Base-by-base conservation (phyloP, 2,888 invertebrate species). In the Patella ulyssiponensis region DNA sequence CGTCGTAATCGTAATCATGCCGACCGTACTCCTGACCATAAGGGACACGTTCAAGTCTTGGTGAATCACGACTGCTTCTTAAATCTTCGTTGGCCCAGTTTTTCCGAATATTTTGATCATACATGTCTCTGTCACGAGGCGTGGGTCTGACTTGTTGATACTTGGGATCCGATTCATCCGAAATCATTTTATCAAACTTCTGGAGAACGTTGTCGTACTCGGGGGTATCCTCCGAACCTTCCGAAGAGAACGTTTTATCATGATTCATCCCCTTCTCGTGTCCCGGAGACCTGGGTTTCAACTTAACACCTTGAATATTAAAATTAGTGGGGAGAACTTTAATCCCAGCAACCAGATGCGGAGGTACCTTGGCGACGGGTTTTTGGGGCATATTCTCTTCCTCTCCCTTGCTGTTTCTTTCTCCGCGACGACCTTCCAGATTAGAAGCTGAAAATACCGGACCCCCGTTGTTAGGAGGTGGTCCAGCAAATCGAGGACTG, bases 301-400 rank as follows among this genome's bases (percentile, higher is more conserved):
- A 78, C 52, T 83, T 83, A 51, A 83, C 80, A 58, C 77, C 80
- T 4, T 53, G 52, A 17, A 44, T 33, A 33, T 23, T 56, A 77
- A 83, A 83, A 80, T 82, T 78, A 7, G 85, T 86, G 1, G 89
- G 89, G 53, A 89, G 78, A 0, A 89, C 89, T 69, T 88, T 86
- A n/a, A 89, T 84, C 1, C 89, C 89, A 3, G 84, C 85, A 33
- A 87, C 85, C 52, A 88, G 81, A 75, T 88, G 87, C 1, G 89
- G 89, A 1, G 88, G 88, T 7, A 89, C 89, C 79, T 88, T 88
- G 9, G 89, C 89, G 15, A 89, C 85, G 9, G 89, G 89, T 75
- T 86, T 85, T 7, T 81, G 79, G 17, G 74, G 74, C 17, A 64
- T 12, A 51, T 51, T 23, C 1, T 77, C 79, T 27, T 81, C 80